Base-by-base conservation (phyloP, 2,888 invertebrate species). In the Mythimna vitellina region DNA sequence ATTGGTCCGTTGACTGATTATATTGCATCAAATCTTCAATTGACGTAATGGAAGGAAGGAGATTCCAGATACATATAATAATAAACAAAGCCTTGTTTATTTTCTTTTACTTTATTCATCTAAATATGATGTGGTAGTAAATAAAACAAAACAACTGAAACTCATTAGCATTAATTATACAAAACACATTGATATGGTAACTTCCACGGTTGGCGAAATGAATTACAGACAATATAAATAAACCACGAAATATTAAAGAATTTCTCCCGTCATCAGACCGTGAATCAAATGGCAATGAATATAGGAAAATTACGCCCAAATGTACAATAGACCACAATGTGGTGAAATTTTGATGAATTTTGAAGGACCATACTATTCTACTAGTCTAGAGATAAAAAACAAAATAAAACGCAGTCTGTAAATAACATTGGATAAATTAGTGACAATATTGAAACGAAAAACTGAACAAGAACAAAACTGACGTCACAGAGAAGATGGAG, bases 231-330 rank as follows among this genome's bases (percentile, higher is more conserved):
- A 38, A 22, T 54, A 51, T 29, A 32, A 2, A 49, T 10, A 35
- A 51, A 61, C 58, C 42, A 58, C 60, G 49, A 29, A 51, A 42
- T 38, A 57, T 49, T 38, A 57, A 57, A 61, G 68, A 74, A 77
- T 61, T 82, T 83, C 75, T 81, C 82, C 78, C 80, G 63, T 61
- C 81, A 81, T 56, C 65, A 25, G 65, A 77, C 53, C 62, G 49
- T 71, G 67, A 76, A 63, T 73, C 56, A 61, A 56, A 78, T 78
- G 82, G 77, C 74, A 78, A 81, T 81, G 76, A 83, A 66, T 74
- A 68, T 78, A 76, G 82, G 77, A 86, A 86, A 86, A 81, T 83
- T 80, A 85, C 76, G 71, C 80, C 80, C 78, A 85, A 84, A 87
- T 86, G 42, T 87, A 87, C 84, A 87, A 83, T 25, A 86, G 84